A percentile compares a stretch with the other conserved stretches of the same genome.
Conservation (phyloP, 2,797 vertebrate genomes). For the Etheostoma perlongum region DNA sequence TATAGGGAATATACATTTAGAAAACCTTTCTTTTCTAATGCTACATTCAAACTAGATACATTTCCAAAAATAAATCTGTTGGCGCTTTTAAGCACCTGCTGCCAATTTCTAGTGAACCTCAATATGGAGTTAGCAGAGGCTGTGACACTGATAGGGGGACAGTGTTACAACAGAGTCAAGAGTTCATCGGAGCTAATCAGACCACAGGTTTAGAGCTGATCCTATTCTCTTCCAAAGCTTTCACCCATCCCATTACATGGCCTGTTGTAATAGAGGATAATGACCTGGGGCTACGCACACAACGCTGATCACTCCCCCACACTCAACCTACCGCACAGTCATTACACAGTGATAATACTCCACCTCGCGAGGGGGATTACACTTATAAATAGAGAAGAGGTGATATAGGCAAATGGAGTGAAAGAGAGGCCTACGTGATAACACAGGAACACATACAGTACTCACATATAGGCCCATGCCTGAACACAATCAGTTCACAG, state of each 20-base stretch:
- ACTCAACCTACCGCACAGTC: conserved; percentile 73
- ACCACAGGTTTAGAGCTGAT: conserved; percentile 76
- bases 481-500: conserved; percentile 40
- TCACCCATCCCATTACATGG: conserved; percentile 79
- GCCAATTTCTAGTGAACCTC: conserved; percentile 51
- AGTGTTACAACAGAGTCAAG: conserved; percentile 78
- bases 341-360: conserved; percentile 79
- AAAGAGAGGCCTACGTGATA: conserved; percentile 50
- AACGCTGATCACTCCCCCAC: conserved; percentile 72
- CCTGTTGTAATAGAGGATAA: conserved; percentile 81
- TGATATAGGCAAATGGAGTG: conserved; percentile 45
- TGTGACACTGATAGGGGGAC: conserved; percentile 67
- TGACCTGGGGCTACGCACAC: conserved; percentile 76
- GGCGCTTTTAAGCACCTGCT: conserved; percentile 61
- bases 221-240: conserved; percentile 78
- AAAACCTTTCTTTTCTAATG: background rate
- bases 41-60: conserved; percentile 30
- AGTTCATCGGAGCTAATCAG: conserved; percentile 83
- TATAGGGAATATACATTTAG: conserved; percentile 19
- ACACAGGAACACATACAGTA: conserved; percentile 41
- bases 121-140: conserved; percentile 61
- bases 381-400: conserved; percentile 67
- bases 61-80: conserved; percentile 37
- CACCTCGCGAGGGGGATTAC: conserved; percentile 66
- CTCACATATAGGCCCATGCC: conserved; percentile 31